Evolutionary conservation across 2,113 vertebrate species (phyloP).

Genomic region (Zosterops hypoxanthus): DNA sequence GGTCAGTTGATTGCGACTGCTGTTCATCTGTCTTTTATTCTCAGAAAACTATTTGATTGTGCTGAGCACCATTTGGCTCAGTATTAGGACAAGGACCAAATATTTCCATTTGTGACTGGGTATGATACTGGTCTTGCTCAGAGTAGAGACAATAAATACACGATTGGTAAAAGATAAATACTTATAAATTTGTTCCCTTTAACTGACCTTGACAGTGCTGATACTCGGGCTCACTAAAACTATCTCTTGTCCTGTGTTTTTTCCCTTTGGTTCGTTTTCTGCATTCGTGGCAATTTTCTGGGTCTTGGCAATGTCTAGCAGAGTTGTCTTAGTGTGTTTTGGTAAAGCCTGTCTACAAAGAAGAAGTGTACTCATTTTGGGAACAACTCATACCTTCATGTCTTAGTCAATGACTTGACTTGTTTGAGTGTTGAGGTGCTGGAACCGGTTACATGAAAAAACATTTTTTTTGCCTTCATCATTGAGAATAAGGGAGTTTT

Average conservation of each 20-base stretch:
- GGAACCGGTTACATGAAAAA: background rate
- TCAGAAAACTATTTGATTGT: background rate
- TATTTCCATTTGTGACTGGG: background rate
- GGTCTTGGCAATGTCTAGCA: background rate
- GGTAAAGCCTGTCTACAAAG: background rate
- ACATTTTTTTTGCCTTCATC: background rate
- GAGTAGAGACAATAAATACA: background rate
- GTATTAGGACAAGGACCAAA: background rate
- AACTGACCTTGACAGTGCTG: background rate
- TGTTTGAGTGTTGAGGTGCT: background rate
- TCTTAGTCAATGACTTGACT: background rate
- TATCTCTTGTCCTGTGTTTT: background rate
- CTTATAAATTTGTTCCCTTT: background rate
- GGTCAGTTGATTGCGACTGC: background rate
- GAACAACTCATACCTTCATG: rapidly evolving
- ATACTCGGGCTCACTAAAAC: background rate
- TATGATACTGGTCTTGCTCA: background rate
- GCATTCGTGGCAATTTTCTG: background rate
- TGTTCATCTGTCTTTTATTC: background rate
- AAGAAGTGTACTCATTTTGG: background rate
- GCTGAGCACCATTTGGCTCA: background rate
- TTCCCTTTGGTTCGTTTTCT: background rate
- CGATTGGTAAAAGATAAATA: background rate
- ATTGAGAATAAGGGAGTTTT: background rate
- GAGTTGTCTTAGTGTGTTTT: background rate